Evolutionary conservation across 2,113 vertebrate species (phyloP).

Genomic region (Mellivora capensis): DNA sequence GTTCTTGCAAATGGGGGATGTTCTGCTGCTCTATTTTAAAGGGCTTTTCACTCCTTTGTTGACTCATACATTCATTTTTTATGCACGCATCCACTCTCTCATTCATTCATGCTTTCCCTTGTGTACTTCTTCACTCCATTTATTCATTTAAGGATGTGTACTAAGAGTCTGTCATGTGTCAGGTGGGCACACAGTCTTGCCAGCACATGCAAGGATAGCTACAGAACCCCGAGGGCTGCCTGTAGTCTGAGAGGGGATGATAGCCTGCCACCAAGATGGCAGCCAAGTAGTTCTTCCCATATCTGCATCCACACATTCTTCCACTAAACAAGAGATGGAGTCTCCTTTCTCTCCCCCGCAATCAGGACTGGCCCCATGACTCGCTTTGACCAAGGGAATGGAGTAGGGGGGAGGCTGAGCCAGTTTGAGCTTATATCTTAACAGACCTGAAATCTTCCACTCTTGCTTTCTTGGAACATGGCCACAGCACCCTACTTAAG

Average conservation of each 20-base stretch:
- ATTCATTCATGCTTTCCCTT: neutral
- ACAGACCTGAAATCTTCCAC: neutral
- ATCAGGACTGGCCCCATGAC: neutral
- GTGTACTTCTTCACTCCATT: neutral
- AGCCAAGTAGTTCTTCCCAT: neutral
- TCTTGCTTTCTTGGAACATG: neutral
- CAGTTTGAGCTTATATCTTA: too few species aligned
- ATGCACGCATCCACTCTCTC: neutral
- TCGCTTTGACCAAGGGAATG: neutral
- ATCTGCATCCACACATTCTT: neutral
- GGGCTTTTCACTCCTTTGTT: neutral
- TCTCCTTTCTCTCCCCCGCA: neutral
- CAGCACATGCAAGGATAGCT: neutral
- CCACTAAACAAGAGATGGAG: neutral
- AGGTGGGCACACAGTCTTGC: neutral
- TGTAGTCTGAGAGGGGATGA: neutral
- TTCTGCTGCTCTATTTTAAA: neutral
- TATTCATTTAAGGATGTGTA: neutral
- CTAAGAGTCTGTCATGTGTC: neutral
- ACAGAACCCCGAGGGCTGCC: neutral
- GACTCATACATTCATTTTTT: neutral
- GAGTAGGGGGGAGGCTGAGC: neutral
- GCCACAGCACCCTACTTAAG: neutral
- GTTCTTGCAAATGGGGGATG: neutral
- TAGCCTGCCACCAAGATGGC: too few species aligned